Percentiles rank a stretch among this genome's conserved stretches.
Evolutionary conservation across 1,140 invertebrate genomes (phyloP).

Genomic region (Phocides pigmalion): DNA sequence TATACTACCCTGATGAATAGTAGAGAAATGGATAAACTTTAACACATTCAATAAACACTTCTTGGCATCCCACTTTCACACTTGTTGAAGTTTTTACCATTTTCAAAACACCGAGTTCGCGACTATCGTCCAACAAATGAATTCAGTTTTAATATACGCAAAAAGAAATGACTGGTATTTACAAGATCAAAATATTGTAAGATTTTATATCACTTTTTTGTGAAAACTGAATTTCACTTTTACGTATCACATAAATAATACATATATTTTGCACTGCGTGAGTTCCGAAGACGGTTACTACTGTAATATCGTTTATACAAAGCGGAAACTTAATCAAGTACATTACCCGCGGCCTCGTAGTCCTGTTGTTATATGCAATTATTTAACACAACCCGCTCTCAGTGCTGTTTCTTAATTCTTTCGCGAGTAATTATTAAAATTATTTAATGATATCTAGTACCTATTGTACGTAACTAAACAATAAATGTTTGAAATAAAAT

Average conservation of each 20-base stretch:
- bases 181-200: too few species aligned
- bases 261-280: conserved; percentile 7
- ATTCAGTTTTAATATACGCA: too few species aligned
- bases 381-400: conserved; percentile 32
- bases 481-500: not conserved
- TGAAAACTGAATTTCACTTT: conserved; percentile 10
- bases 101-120: not conserved
- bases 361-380: conserved; percentile 39
- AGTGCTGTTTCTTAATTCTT: conserved; percentile 35
- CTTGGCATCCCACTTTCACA: not conserved
- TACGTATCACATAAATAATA: conserved; percentile 9
- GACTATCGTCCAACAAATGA: too few species aligned
- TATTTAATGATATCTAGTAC: conserved; percentile 6
- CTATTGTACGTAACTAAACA: not conserved
- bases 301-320: not conserved
- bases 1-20: conserved; percentile 3
- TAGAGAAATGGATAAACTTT: conserved; percentile 4
- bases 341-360: conserved; percentile 34
- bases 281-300: not conserved
- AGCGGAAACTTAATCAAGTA: conserved; percentile 34
- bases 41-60: not conserved
- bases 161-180: too few species aligned
- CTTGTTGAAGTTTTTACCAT: conserved; percentile 1
- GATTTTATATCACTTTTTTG: not conserved
- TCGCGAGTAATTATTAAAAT: conserved; percentile 25